These are phyloP conservation scores for Hydractinia symbiolongicarpus DNA, from an alignment of 30 jellyfish, hydroid and myxozoan species.

Conservation along the genomic window DNA sequence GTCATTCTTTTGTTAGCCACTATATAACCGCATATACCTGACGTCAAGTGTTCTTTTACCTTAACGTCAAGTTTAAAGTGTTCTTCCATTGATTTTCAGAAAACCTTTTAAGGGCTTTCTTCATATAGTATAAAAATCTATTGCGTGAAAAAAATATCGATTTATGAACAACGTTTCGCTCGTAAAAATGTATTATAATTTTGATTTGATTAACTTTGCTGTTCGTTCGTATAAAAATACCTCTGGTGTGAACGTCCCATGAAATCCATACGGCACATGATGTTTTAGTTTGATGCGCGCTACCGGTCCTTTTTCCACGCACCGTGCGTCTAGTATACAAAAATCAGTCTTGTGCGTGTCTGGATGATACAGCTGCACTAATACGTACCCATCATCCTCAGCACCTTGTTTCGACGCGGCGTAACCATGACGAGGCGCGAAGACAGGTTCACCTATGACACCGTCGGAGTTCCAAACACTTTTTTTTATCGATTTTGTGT, in stretches of 20 bases:
- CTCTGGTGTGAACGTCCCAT: slow-evolving; percentile 94
- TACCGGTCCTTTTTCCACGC: slow-evolving; percentile 69
- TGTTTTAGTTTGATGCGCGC: slow-evolving; percentile 82
- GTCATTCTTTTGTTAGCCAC: too few species aligned
- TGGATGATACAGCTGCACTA: slow-evolving; percentile 86
- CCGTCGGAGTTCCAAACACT: slow-evolving; percentile 96
- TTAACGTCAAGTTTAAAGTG: too few species aligned
- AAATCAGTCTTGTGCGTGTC: slow-evolving; percentile 63
- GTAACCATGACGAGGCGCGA: slow-evolving; percentile 94
- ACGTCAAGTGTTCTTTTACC: too few species aligned
- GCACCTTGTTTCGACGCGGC: slow-evolving; percentile 65
- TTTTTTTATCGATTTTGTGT: slow-evolving; percentile 4
- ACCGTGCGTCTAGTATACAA: slow-evolving; percentile 85
- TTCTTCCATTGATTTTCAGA: too few species aligned
- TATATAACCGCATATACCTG: too few species aligned
- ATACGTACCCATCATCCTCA: slow-evolving; percentile 93
- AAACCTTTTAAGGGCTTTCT: too few species aligned
- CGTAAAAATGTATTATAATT: neutral
- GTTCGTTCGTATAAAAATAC: slow-evolving; percentile 50
- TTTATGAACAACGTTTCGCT: too few species aligned
- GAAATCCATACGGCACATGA: slow-evolving; percentile 95
- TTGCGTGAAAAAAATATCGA: too few species aligned
- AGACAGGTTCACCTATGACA: slow-evolving; percentile 85
- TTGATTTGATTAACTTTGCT: slow-evolving; percentile 18
- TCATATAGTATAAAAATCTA: too few species aligned